phyloP scores from a whole-genome alignment of 2,797 vertebrate genomes.

The Ctenopoma multispine region DNA sequence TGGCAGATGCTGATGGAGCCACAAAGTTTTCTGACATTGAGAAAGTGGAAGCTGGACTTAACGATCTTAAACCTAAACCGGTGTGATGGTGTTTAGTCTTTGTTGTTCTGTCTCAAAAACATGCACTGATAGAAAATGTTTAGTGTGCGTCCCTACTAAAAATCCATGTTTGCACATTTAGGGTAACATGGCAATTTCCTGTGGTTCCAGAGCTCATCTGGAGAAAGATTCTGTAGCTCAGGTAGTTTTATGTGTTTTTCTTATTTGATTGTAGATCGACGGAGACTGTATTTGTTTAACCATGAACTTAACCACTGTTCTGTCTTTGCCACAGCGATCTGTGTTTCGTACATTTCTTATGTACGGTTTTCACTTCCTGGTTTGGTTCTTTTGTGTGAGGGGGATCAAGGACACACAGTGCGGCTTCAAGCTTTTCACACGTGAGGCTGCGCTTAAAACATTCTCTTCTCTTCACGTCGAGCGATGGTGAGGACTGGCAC shows the following conservation, averaged over 20 bases:
- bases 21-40: constrained; percentile 95
- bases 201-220: constrained; percentile 96
- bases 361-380: constrained; percentile 98
- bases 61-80: constrained; percentile 86
- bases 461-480: constrained; percentile 94
- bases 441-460: constrained; percentile 90
- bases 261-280: background rate
- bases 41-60: constrained; percentile 91
- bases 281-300: background rate
- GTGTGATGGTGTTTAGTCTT: constrained; percentile 69
- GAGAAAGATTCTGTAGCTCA: constrained; percentile 93
- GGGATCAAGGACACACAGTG: constrained; percentile 95
- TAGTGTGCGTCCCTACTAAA: background rate
- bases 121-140: background rate
- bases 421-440: constrained; percentile 96
- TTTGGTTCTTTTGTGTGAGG: constrained; percentile 97
- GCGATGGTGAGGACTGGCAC: constrained; percentile 87
- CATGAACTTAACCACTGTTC: background rate
- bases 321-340: constrained; percentile 86
- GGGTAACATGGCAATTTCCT: constrained; percentile 94
- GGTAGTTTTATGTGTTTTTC: constrained; percentile 75
- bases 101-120: background rate
- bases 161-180: constrained; percentile 64
- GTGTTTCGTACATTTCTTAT: constrained; percentile 94
- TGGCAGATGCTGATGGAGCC: constrained; percentile 98